Base-by-base conservation (phyloP, 2,888 invertebrate genomes). In the Apodemia zela region DNA sequence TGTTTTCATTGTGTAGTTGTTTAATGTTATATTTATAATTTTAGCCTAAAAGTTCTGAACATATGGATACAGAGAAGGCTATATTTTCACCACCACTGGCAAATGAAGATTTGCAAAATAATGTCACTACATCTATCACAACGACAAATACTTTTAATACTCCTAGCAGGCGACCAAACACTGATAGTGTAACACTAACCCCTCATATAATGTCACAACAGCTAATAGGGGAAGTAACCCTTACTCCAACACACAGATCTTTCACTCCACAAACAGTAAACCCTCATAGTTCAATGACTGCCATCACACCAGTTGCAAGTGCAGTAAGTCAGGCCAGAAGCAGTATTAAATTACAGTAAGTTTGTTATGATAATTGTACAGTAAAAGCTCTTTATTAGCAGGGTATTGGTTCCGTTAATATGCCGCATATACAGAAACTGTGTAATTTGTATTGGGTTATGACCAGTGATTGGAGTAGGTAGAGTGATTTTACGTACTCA, bases 271-370 rank as follows among this genome's bases (percentile, higher is more conserved):
- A 86, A 68, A 69, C 75, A 47, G 78, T 81, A 5, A 94, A 94
- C 73, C 93, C 94, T 57, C 93, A 93, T 68, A 92, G 85, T 71
- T 84, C 89, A 62, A 92, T 94, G 84, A 79, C 86, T 42, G 89
- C 92, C 58, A 78, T 92, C 51, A 93, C 93, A 21, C 91, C 92
- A 11, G 85, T 90, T 77, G 83, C 92, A 2, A 87, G 92, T 73
- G 93, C 93, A 17, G 87, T 90, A 6, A 92, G 87, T 75, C 93
- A 94, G 79, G 93, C 93, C 3, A 93, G 91, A 69, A 93, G 92
- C 70, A 93, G 93, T 71, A 92, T 94, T 17, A 93, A 93, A 82
- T 77, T 94, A 66, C 94, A 94, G 94, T 94, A 80, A 88, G 93
- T 79, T 13, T 38, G 3, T 13, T 3, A 38, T 38, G 15, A 3